Evolutionary conservation across 2,888 invertebrate species (phyloP), one percentile per base, ranked within the genome.

Genomic region (Sepioteuthis lessoniana): DNA sequence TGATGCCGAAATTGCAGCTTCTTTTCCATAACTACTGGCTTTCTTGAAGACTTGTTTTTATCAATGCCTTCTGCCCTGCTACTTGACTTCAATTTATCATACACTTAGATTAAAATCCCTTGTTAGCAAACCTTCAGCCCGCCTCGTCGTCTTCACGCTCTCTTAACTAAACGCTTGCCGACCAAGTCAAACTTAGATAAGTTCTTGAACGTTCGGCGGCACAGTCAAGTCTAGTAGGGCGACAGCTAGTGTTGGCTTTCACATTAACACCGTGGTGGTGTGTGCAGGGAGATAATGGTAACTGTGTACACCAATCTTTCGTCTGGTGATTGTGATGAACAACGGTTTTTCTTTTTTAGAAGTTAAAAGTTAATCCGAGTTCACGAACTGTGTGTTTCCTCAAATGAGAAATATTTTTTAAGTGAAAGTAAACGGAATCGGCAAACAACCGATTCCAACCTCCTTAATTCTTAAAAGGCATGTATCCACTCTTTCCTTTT

Each of bases 51-150:
- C 25, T 55, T 25, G 7, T 3, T 25, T 55, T 1, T 55, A 55
- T 55, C 55, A 21, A 55, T 55, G 55, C 55, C 25, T 55, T 55
- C 55, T 21, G 28, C 21, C 55, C 55, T 25, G 76, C 16, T 16
- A 76, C 76, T 76, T 76, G n/a, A n/a, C n/a, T n/a, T 76, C 76
- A 76, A 76, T 76, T 76, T 35, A 76, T 76, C 76, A 76, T 76
- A n/a, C n/a, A 35, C n/a, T 76, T 76, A n/a, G 35, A 76, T 76
- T 0, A 76, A n/a, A 76, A 76, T n/a, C n/a, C n/a, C 76, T 76
- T 21, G 76, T 76, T 76, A 76, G 76, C 76, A 76, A 76, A 76
- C 35, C 31, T 31, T n/a, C 76, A 35, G n/a, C n/a, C 76, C n/a
- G 35, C 8, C 76, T 35, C 76, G 76, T 35, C n/a, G 76, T 35